Conservation (phyloP, 2,113 vertebrate species). For the Amia ocellicauda region DNA sequence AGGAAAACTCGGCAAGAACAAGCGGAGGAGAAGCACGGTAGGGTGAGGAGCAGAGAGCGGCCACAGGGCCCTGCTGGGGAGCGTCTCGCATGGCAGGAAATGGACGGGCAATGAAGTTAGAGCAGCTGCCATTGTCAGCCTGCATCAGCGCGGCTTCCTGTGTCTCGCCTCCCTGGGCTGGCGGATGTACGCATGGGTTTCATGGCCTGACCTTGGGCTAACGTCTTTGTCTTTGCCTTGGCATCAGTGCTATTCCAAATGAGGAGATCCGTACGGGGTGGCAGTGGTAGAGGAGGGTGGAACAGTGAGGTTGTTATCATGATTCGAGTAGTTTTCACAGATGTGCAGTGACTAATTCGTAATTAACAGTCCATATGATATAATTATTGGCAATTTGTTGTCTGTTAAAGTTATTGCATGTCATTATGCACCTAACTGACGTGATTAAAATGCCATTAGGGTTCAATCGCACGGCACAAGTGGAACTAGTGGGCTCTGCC, state of each 20-base stretch:
- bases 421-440: constrained; percentile 13
- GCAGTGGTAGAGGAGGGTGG: neutral
- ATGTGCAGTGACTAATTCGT: neutral
- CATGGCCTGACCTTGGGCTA: constrained; percentile 9
- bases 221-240: neutral
- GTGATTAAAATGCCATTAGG: constrained; percentile 22
- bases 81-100: too few species aligned
- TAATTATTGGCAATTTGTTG: constrained; percentile 8
- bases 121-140: too few species aligned
- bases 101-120: too few species aligned
- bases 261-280: neutral
- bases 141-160: too few species aligned
- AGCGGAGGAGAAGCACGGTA: too few species aligned
- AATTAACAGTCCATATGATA: neutral
- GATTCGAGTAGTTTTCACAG: constrained; percentile 9
- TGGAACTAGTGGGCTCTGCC: constrained; percentile 13
- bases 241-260: neutral
- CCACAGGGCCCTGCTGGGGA: too few species aligned
- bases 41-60: too few species aligned
- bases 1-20: too few species aligned
- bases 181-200: neutral
- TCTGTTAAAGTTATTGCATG: neutral
- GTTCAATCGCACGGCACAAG: constrained; percentile 20
- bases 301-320: neutral
- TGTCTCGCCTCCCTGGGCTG: neutral